Evolutionary conservation across 92 coral and sea anemone genomes (phyloP), one percentile per base, ranked within the genome.

Genomic region (Palythoa grandis): DNA sequence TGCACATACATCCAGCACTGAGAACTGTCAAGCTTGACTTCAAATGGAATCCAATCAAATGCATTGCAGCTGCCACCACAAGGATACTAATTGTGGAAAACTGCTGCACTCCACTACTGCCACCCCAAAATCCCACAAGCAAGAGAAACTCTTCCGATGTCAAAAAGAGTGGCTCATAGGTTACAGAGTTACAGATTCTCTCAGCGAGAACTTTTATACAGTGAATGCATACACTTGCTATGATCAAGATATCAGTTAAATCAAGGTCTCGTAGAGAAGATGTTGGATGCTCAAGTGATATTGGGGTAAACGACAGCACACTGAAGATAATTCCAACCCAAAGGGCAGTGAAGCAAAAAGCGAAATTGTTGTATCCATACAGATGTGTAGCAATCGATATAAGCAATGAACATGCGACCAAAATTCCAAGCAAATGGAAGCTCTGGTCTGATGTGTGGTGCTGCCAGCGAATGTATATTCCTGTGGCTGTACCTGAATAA

Each of bases 271-370:
- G 98, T 24, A 90, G 83, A 0, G 98, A 93, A 57, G 92, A 95
- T 66, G 94, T 88, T 68, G 89, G 79, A 77, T 97, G 99, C 56
- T 97, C 99, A 57, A 93, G 93, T 6, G 99, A 96, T 35, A 97
- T 95, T 57, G 94, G 96, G 11, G 98, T 97, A 89, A 97, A 97
- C 48, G 99, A 90, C 25, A 97, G 72, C 0, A 97, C 99, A 76
- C 99, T 97, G 91, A 91, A 97, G 23, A 95, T 86, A 20, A 97
- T 88, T 37, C 99, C 99, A 85, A 97, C 88, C 99, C 99, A 97
- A 38, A 97, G 89, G 61, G 95, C 78, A 23, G 90, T 82, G 35
- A 93, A 95, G 75, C 91, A 95, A 58, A 85, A 63, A 8, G 93
- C 95, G 79, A 97, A 94, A 14, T 95, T 95, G 78, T 70, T 88